These are phyloP conservation scores for Mycalesis mineus DNA, from an alignment of 2,888 invertebrate genomes.

Conservation along the genomic window DNA sequence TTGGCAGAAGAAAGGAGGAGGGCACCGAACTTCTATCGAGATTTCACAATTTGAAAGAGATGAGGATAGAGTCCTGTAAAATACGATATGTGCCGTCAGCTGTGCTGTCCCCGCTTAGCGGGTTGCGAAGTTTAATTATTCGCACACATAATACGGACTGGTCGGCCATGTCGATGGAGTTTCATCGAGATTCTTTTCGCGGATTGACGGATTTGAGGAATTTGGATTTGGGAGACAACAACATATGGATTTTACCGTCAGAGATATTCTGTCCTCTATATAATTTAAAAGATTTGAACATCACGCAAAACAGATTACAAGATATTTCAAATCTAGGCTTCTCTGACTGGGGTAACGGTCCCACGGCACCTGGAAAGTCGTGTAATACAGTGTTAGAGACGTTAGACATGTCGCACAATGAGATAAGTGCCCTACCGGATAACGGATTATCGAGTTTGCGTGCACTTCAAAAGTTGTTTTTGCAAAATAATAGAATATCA, in stretches of 20 bases:
- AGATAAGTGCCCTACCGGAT: constrained; percentile 83
- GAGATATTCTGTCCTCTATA: constrained; percentile 85
- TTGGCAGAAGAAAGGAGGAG: constrained; percentile 73
- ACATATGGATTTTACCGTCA: constrained; percentile 85
- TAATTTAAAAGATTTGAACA: constrained; percentile 82
- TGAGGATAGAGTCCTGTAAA: constrained; percentile 87
- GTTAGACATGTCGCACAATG: constrained; percentile 86
- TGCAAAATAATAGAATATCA: constrained; percentile 87
- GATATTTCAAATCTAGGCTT: constrained; percentile 87
- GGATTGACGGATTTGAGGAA: constrained; percentile 82
- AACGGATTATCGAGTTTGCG: constrained; percentile 84
- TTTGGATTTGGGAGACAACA: constrained; percentile 86
- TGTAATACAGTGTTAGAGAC: constrained; percentile 84
- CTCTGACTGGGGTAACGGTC: constrained; percentile 84
- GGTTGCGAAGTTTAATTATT: constrained; percentile 81
- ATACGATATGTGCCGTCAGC: constrained; percentile 85
- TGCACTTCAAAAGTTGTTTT: constrained; percentile 82
- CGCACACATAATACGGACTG: constrained; percentile 88
- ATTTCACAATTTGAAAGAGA: constrained; percentile 81
- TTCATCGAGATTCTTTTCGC: constrained; percentile 84
- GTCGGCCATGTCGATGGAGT: constrained; percentile 87
- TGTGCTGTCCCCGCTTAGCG: constrained; percentile 82
- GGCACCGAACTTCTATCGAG: constrained; percentile 78
- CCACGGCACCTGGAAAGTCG: constrained; percentile 81
- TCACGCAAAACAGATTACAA: constrained; percentile 87